phyloP scores from a whole-genome alignment of 2,888 invertebrate genomes.

The Oxycera nigricornis region DNA sequence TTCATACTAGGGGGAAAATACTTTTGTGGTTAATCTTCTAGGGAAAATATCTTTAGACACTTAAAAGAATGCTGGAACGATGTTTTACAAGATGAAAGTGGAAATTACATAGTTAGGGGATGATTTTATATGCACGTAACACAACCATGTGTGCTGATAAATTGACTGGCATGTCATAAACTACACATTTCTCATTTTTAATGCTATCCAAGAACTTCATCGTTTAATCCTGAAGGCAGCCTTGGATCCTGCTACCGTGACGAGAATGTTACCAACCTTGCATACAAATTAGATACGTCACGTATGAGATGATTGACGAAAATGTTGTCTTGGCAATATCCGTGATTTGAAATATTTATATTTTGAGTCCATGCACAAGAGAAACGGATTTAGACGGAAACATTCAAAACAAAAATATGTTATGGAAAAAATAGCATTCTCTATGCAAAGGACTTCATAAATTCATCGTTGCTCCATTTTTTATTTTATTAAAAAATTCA shows the following conservation, averaged over 20 bases:
- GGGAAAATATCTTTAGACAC: background rate
- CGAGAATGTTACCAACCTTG: background rate
- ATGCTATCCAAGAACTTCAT: conserved; percentile 20
- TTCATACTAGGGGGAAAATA: background rate
- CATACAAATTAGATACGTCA: too few species aligned
- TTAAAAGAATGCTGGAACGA: background rate
- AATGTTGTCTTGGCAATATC: too few species aligned
- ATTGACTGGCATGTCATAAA: conserved; percentile 37
- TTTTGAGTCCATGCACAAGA: too few species aligned
- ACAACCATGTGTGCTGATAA: conserved; percentile 46
- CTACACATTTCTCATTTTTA: conserved; percentile 32
- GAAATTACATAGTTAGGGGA: background rate
- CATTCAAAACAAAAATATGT: too few species aligned
- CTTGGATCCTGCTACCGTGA: background rate
- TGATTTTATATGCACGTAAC: conserved; percentile 39
- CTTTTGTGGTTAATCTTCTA: background rate
- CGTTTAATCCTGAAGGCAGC: background rate
- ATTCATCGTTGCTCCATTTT: too few species aligned
- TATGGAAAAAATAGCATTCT: too few species aligned
- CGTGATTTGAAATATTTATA: too few species aligned
- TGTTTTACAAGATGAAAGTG: background rate
- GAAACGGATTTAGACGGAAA: too few species aligned
- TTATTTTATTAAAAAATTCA: too few species aligned
- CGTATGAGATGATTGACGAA: too few species aligned
- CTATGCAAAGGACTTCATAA: too few species aligned